Base-by-base conservation (phyloP, 1,140 invertebrate genomes). In the Diachasmimorpha longicaudata region DNA sequence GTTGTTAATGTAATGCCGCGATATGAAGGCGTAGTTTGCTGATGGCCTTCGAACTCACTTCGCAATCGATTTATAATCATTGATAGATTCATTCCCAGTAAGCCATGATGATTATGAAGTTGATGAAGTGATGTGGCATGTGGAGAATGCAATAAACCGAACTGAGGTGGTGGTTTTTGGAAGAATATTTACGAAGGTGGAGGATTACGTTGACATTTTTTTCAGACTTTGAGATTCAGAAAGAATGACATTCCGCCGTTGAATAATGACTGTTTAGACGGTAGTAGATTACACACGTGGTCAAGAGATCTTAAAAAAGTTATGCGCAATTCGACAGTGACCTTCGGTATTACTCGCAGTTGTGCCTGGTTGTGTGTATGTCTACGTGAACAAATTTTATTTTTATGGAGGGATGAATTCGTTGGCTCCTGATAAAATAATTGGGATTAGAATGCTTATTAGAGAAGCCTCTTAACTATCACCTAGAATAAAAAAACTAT, bases 81-180 rank as follows among this genome's bases (percentile, higher is more conserved):
- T 46, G 69, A 71, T 71, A 71, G 44, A n/a, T 14, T 25, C 19
- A 46, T 71, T 71, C 42, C 16, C 39, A 69, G 21, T 69, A 14
- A 44, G 67, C 66, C 31, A 70, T 78, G 68, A 78, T 71, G 21
- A 48, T 42, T 48, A n/a, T 46, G 44, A 71, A 16, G n/a, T 21
- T 13, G 21, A 16, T 48, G 39, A 19, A 71, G 19, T 11, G 42
- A 71, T 48, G 23, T 42, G 16, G 19, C 14, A 52, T 19, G n/a
- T 19, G 48, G n/a, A 13, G 48, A 52, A 46, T n/a, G 44, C 11
- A 46, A n/a, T n/a, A n/a, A n/a, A n/a, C n/a, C n/a, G n/a, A n/a
- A n/a, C n/a, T n/a, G n/a, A n/a, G n/a, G n/a, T n/a, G n/a, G n/a
- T n/a, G 4, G 44, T 3, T 31, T 31, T 31, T 10, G 44, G 44